phyloP scores from a whole-genome alignment of 2,888 invertebrate genomes.

The Emesis furor region DNA sequence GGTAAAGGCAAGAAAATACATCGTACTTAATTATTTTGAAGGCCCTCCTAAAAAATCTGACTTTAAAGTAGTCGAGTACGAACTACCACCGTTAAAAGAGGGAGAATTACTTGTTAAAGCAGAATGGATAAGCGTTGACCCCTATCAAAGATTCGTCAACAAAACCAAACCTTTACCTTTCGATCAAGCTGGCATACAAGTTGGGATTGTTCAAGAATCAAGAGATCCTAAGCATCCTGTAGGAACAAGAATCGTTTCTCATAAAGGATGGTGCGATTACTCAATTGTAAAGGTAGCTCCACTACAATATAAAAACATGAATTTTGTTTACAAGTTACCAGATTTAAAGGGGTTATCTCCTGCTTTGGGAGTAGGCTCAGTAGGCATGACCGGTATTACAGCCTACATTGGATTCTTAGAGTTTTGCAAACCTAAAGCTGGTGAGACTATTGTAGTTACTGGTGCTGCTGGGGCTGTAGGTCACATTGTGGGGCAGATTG shows the following conservation, averaged over 20 bases:
- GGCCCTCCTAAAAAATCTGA: slow-evolving; percentile 92
- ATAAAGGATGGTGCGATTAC: slow-evolving; percentile 84
- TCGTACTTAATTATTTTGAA: slow-evolving; percentile 90
- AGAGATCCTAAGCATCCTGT: slow-evolving; percentile 92
- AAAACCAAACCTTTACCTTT: slow-evolving; percentile 68
- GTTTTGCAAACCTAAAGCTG: no score
- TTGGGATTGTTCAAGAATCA: slow-evolving; percentile 90
- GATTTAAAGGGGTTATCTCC: slow-evolving; percentile 87
- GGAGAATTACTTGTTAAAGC: slow-evolving; percentile 85
- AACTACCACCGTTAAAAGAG: slow-evolving; percentile 90
- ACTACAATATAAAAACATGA: background rate
- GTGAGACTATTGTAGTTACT: no score
- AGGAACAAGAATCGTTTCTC: slow-evolving; percentile 90
- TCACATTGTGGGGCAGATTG: no score
- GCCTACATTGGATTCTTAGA: slow-evolving; percentile 85
- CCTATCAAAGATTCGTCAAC: slow-evolving; percentile 70
- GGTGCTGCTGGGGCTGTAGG: no score
- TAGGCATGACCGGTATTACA: slow-evolving; percentile 94
- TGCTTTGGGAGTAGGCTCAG: slow-evolving; percentile 91
- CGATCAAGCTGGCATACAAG: slow-evolving; percentile 78
- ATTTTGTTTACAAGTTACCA: slow-evolving; percentile 82
- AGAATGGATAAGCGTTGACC: slow-evolving; percentile 82
- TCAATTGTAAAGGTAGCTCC: slow-evolving; percentile 71
- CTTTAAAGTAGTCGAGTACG: slow-evolving; percentile 92
- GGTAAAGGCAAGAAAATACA: slow-evolving; percentile 87